Evolutionary conservation across 1,140 invertebrate species (phyloP), one percentile per base, ranked within the genome.

Genomic region (Cotesia glomerata): DNA sequence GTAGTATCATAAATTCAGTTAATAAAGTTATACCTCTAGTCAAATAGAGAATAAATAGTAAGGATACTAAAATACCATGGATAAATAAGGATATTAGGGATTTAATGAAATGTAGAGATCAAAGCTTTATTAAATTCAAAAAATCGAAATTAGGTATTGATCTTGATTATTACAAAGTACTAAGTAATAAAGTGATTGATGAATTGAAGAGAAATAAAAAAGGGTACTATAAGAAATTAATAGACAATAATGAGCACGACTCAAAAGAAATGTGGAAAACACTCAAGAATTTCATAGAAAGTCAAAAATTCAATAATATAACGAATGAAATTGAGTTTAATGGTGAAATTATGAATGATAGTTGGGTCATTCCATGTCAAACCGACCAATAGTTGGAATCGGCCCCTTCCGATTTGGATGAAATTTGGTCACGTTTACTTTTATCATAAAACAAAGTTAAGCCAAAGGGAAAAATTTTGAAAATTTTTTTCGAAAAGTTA

Each of bases 121-220:
- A 52, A 52, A 52, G 51, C 51, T 52, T 52, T 14, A 11, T 52
- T 52, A 52, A 52, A 73, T 72, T 74, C 64, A 52, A 52, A 52
- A 52, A 52, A 52, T 4, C 51, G 4, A 52, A 52, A 52, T 52
- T 52, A 52, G 51, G 13, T 52, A 4, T 3, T 14, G 51, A 52
- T 3, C 13, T 52, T 11, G 51, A 52, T 3, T 3, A 52, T 52
- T 52, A 52, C 13, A 52, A 52, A 52, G 3, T 52, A 3, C 14
- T 52, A 14, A 52, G 51, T 5, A 52, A 52, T 52, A 52, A 11
- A n/a, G 51, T 52, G 9, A 11, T 14, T 52, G 13, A 52, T n/a
- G 14, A 3, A 52, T 52, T 52, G 13, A 3, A 11, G 3, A 52
- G 13, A 52, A 52, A 14, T 52, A 52, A 52, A 52, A 52, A 52